phyloP scores from a whole-genome alignment of 2,888 invertebrate species.

The Stenoptilia bipunctidactyla region DNA sequence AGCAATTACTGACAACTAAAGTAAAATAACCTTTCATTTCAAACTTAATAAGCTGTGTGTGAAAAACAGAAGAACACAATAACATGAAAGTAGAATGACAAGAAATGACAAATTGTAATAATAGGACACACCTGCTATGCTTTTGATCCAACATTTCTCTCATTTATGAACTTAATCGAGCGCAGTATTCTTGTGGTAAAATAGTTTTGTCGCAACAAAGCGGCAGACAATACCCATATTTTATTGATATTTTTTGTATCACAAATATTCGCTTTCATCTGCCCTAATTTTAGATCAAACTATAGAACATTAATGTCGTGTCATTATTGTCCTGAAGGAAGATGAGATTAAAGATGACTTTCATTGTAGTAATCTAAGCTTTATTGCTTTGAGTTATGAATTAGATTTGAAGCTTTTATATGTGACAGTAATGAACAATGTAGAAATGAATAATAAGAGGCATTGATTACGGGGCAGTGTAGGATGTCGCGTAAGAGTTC shows the following conservation, averaged over 20 bases:
- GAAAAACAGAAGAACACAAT: constrained; percentile 45
- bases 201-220: constrained; percentile 57
- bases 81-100: constrained; percentile 43
- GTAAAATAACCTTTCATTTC: constrained; percentile 13
- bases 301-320: constrained; percentile 64
- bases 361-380: constrained; percentile 21
- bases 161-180: constrained; percentile 69
- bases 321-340: constrained; percentile 51
- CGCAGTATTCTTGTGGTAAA: constrained; percentile 46
- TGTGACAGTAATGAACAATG: constrained; percentile 33
- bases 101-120: constrained; percentile 66
- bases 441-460: constrained; percentile 65
- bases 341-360: constrained; percentile 20
- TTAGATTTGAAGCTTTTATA: constrained; percentile 21
- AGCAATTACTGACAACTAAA: background rate
- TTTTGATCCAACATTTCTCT: constrained; percentile 69
- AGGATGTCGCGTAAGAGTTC: constrained; percentile 46
- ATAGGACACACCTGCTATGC: constrained; percentile 68
- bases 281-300: constrained; percentile 66
- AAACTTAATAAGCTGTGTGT: constrained; percentile 38
- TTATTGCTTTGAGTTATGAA: constrained; percentile 21
- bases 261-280: constrained; percentile 65
- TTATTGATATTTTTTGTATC: constrained; percentile 65
- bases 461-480: constrained; percentile 47
- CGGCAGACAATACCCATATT: constrained; percentile 55